phyloP scores from a whole-genome alignment of 1,140 invertebrate species.

The Neodiprion virginianus region DNA sequence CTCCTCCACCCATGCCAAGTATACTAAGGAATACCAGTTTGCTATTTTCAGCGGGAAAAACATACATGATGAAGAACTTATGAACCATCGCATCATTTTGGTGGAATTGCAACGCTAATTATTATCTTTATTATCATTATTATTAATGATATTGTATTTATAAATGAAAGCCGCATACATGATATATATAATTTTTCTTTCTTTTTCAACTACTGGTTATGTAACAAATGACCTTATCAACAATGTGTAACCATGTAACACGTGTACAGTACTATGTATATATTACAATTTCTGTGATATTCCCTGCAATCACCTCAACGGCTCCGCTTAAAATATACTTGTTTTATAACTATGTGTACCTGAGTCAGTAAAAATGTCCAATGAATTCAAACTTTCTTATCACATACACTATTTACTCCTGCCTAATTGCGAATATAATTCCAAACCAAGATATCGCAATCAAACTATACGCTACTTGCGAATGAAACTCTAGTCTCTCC shows the following conservation, averaged over 20 bases:
- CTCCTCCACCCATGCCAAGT: slow-evolving; percentile 54
- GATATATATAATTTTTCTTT: background rate
- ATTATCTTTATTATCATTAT: background rate
- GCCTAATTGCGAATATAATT: too few species aligned
- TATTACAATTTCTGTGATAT: slow-evolving; percentile 2
- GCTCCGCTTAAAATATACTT: too few species aligned
- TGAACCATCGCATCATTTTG: slow-evolving; percentile 10
- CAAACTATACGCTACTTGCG: too few species aligned
- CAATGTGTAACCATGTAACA: background rate
- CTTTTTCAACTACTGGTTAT: background rate
- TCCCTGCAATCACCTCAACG: too few species aligned
- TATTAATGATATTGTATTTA: background rate
- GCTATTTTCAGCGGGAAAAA: slow-evolving; percentile 34
- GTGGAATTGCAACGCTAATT: background rate
- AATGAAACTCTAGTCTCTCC: too few species aligned
- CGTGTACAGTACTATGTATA: background rate
- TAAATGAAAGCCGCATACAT: background rate
- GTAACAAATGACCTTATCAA: background rate
- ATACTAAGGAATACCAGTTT: slow-evolving; percentile 30
- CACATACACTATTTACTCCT: too few species aligned
- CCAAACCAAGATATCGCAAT: too few species aligned
- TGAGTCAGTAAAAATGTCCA: too few species aligned
- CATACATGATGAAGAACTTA: slow-evolving; percentile 46
- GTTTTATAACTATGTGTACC: too few species aligned
- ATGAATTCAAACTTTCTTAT: too few species aligned